These are phyloP conservation scores for Caenorhabditis sulstoni DNA, from an alignment of 2,888 invertebrate species.

Conservation along the genomic window DNA sequence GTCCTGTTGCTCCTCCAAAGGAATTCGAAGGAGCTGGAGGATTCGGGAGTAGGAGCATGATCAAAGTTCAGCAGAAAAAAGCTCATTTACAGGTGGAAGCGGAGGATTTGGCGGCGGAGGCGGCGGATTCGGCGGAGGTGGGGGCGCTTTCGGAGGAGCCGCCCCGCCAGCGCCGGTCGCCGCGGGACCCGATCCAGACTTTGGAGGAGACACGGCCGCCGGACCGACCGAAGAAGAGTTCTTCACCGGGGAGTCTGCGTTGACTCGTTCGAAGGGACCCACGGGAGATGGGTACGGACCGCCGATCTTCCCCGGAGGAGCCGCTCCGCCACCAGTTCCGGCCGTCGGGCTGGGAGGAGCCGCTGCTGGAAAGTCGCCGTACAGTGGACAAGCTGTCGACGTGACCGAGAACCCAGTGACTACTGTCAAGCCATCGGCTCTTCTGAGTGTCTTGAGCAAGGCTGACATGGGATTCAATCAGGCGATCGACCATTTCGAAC, in stretches of 20 bases:
- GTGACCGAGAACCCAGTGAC: constrained; percentile 72
- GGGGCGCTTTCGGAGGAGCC: constrained; percentile 59
- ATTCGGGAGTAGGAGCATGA: constrained; percentile 52
- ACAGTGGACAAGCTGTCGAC: constrained; percentile 44
- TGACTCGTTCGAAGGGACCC: constrained; percentile 77
- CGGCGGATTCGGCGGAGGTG: constrained; percentile 60
- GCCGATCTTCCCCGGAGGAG: constrained; percentile 74
- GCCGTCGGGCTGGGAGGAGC: constrained; percentile 72
- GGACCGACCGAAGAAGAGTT: constrained; percentile 67
- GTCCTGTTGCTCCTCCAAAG: constrained; percentile 78
- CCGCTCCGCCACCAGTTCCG: constrained; percentile 76
- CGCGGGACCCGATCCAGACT: constrained; percentile 54
- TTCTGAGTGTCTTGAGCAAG: constrained; percentile 76
- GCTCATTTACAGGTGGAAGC: constrained; percentile 29
- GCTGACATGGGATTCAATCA: constrained; percentile 80
- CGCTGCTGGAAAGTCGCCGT: constrained; percentile 76
- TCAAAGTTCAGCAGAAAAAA: no score
- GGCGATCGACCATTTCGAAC: constrained; percentile 78
- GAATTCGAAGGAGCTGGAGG: constrained; percentile 71
- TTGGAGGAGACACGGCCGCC: constrained; percentile 42
- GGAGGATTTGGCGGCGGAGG: constrained; percentile 56
- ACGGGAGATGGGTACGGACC: constrained; percentile 80
- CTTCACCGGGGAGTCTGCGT: constrained; percentile 79
- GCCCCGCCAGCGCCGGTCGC: constrained; percentile 46
- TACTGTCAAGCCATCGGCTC: constrained; percentile 77